Percentiles rank a stretch among this genome's conserved stretches.
These are phyloP conservation scores for Anoplopoma fimbria DNA, from an alignment of 2,113 vertebrate species.

Conservation along the genomic window DNA sequence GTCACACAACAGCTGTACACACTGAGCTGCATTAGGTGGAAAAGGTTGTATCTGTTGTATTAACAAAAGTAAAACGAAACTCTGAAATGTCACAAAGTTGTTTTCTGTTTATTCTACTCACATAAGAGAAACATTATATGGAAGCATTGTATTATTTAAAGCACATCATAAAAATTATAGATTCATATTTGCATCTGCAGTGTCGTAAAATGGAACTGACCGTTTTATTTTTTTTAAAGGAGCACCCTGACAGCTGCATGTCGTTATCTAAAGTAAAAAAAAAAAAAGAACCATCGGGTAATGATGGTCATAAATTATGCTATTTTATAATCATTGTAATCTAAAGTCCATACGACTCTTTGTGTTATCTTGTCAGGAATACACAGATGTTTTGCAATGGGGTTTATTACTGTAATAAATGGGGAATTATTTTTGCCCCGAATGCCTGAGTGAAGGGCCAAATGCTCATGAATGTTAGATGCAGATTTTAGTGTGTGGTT, in stretches of 20 bases:
- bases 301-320: neutral
- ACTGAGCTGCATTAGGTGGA: neutral
- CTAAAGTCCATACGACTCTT: neutral
- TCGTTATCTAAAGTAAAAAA: too few relatives aligned
- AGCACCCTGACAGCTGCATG: neutral
- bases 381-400: neutral
- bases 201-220: neutral
- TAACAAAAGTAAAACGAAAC: neutral
- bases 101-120: neutral
- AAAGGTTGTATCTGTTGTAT: neutral
- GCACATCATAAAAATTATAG: neutral
- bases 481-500: neutral
- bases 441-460: neutral
- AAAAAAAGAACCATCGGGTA: neutral
- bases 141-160: neutral
- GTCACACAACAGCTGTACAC: neutral
- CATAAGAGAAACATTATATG: neutral
- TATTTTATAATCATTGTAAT: neutral
- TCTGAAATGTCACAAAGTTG: too few relatives aligned
- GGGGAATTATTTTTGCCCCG: neutral
- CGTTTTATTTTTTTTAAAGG: neutral
- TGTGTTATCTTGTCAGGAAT: neutral
- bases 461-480: neutral
- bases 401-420: neutral
- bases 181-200: neutral